Base-by-base conservation (phyloP, 2,113 vertebrate genomes). In the Prionailurus viverrinus region DNA sequence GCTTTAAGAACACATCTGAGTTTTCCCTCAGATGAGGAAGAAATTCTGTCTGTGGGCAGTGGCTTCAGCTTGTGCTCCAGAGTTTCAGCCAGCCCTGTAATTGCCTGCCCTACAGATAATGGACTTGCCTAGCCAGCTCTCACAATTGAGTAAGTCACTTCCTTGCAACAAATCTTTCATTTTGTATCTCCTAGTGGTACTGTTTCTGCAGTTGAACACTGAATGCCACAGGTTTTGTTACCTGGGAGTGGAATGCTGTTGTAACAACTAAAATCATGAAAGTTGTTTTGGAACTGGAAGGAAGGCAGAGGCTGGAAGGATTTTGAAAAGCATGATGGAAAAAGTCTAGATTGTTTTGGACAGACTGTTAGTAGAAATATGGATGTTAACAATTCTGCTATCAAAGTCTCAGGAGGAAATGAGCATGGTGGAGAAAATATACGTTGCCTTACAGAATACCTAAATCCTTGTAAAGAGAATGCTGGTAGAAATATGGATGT, bases 391-490 rank as follows among this genome's bases (percentile, higher is more conserved):
- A 89, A 79, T 10, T 88, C 39, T 84, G 11, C 29, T 95, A 69
- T 48, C 31, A 27, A 90, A 84, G 63, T 80, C 25, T 68, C 63
- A 80, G 25, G 78, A 87, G 39, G 58, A 95, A 83, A 1, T 76
- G 18, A 92, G 3, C 11, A 36, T 83, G 21, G 23, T 89, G 3
- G 78, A 82, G 51, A 89, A 88, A 89, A 81, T 6, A 80, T 51
- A 27, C 9, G 19, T 31, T 92, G 45, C 14, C 21, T 69, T 65
- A 74, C 29, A 53, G 23, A 92, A 74, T 58, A 87, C 4, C 19
- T 66, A 95, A 82, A 41, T 84, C 16, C 86, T 86, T 95, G 74
- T 61, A 87, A 86, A 69, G 27, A 91, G 29, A 89, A n/a, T 94
- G 5, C 45, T 74, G 4, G 4, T 79, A 85, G 80, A 96, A 95